Conservation (phyloP, 2,797 vertebrate genomes). For the Sebastes hubbsi region DNA sequence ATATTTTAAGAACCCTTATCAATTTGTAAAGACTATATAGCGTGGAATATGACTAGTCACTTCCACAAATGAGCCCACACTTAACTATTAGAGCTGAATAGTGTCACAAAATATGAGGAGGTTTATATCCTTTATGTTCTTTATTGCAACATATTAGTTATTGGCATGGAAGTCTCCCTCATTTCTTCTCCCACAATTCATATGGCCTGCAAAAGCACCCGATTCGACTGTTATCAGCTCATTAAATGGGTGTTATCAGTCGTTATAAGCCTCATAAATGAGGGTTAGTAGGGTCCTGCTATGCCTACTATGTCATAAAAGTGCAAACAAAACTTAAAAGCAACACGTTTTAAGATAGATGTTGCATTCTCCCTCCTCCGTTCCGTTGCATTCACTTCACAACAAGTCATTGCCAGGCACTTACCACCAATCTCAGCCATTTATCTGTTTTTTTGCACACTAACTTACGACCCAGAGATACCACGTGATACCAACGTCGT, state of each 20-base stretch:
- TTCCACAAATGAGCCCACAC: background rate
- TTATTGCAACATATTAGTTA: background rate
- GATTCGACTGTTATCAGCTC: background rate
- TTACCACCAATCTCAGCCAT: too few relatives aligned
- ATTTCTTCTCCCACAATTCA: background rate
- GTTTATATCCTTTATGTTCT: background rate
- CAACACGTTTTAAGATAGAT: background rate
- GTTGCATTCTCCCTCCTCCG: too few relatives aligned
- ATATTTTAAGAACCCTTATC: background rate
- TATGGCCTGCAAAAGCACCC: background rate
- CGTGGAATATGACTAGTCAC: background rate
- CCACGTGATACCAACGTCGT: too few relatives aligned
- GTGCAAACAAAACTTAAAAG: background rate
- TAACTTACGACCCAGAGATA: too few relatives aligned
- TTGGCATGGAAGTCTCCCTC: background rate
- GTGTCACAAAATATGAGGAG: background rate
- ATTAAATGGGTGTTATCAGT: background rate
- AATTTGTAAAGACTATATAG: background rate
- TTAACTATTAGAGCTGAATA: background rate
- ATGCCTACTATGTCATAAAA: background rate
- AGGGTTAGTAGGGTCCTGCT: background rate
- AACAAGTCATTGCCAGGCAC: too few relatives aligned
- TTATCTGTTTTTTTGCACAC: too few relatives aligned
- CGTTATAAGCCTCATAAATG: background rate
- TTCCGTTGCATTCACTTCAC: too few relatives aligned